phyloP scores from a whole-genome alignment of 2,797 vertebrate species.

The Myripristis murdjan region DNA sequence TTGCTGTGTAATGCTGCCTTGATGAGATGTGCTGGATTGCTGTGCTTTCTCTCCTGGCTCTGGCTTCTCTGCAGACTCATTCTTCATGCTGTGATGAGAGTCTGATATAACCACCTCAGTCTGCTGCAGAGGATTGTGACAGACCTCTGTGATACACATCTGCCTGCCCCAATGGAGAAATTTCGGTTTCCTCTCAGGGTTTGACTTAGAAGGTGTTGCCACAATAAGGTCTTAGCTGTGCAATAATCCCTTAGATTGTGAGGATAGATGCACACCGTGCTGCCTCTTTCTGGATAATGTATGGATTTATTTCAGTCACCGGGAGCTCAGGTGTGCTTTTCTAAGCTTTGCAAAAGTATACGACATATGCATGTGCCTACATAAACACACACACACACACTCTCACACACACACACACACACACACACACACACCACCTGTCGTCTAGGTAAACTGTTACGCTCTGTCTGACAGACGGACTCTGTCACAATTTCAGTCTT shows the following conservation, averaged over 20 bases:
- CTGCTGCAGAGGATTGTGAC: neutral
- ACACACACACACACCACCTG: conserved; percentile 38
- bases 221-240: conserved; percentile 28
- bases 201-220: conserved; percentile 17
- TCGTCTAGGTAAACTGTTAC: conserved; percentile 59
- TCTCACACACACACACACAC: neutral
- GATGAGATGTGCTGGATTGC: too few relatives aligned
- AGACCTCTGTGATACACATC: neutral
- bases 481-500: conserved; percentile 43
- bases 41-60: neutral
- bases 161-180: neutral
- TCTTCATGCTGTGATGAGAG: too few relatives aligned
- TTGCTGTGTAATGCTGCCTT: too few relatives aligned
- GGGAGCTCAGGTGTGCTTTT: conserved; percentile 32
- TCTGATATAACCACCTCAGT: conserved; percentile 7
- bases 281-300: conserved; percentile 34
- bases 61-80: neutral
- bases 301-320: conserved; percentile 52
- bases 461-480: conserved; percentile 56
- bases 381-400: conserved; percentile 8
- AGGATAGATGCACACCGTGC: neutral
- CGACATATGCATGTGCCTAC: too few relatives aligned
- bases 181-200: conserved; percentile 31
- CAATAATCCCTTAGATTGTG: conserved; percentile 32
- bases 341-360: conserved; percentile 47